Conservation (phyloP, 2,797 vertebrate genomes). For the Astyanax mexicanus region DNA sequence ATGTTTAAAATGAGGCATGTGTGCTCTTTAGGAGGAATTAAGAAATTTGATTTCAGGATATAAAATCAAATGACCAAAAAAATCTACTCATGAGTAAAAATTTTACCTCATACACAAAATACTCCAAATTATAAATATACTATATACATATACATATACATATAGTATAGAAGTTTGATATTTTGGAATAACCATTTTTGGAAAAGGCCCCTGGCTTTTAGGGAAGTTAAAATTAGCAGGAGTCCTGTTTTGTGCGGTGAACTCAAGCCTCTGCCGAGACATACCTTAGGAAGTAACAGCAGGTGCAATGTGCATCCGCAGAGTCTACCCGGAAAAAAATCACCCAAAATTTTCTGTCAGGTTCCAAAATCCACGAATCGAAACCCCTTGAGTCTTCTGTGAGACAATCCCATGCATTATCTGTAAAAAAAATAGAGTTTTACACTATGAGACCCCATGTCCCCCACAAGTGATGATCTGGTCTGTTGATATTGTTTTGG, state of each 20-base stretch:
- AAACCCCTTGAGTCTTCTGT: conserved; percentile 43
- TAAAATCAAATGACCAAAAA: too few species aligned
- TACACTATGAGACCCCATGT: conserved; percentile 15
- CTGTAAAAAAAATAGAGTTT: conserved; percentile 16
- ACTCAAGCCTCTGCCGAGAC: neutral
- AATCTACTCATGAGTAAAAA: too few species aligned
- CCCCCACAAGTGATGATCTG: conserved; percentile 11
- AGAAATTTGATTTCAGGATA: too few species aligned
- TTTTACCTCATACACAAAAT: too few species aligned
- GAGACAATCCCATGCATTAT: conserved; percentile 32
- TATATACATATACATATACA: too few species aligned
- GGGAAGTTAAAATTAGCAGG: neutral
- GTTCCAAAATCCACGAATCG: conserved; percentile 21
- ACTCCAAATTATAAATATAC: too few species aligned
- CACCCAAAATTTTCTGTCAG: conserved; percentile 30
- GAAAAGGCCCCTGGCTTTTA: neutral
- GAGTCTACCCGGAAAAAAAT: conserved; percentile 49
- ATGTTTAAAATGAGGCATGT: conserved; percentile 57
- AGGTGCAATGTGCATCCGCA: conserved; percentile 28
- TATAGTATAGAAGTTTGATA: too few species aligned
- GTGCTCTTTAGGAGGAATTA: too few species aligned
- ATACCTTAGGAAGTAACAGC: conserved; percentile 32
- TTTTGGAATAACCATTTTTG: neutral
- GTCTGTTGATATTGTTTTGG: conserved; percentile 10
- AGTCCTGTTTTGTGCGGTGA: neutral